phyloP scores from a whole-genome alignment of 2,113 vertebrate species.

The Ceyx margarethae region DNA sequence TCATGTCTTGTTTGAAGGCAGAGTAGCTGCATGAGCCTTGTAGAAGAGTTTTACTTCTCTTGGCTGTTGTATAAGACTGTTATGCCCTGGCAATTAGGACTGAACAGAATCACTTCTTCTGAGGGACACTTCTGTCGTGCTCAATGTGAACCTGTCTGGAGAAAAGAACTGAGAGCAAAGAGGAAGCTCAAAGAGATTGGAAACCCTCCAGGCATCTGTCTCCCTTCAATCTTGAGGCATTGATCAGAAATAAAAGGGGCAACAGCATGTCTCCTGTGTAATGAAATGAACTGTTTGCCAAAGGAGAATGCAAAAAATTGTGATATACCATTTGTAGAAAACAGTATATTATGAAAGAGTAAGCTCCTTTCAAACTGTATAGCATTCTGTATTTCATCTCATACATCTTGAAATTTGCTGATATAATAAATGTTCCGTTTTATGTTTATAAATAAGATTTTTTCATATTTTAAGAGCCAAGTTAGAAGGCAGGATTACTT shows the following conservation, averaged over 20 bases:
- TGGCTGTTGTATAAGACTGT: background rate
- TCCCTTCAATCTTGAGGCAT: background rate
- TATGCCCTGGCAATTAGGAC: background rate
- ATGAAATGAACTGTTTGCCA: background rate
- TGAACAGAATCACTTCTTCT: background rate
- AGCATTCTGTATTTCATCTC: background rate
- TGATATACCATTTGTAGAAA: background rate
- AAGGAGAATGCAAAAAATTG: background rate
- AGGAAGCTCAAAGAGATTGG: background rate
- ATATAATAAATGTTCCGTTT: background rate
- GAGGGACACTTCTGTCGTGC: background rate
- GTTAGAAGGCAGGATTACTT: background rate
- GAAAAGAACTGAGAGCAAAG: background rate
- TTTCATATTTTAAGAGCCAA: background rate
- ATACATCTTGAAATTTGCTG: background rate
- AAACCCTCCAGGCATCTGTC: background rate
- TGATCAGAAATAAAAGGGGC: background rate
- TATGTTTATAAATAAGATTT: background rate
- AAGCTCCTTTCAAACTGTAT: background rate
- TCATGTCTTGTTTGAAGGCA: background rate
- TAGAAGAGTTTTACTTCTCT: background rate
- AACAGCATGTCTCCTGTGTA: background rate
- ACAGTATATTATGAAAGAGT: background rate
- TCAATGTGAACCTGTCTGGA: background rate
- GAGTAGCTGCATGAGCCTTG: background rate